Conservation (phyloP, 2,113 vertebrate species). For the Oryzias celebensis region DNA sequence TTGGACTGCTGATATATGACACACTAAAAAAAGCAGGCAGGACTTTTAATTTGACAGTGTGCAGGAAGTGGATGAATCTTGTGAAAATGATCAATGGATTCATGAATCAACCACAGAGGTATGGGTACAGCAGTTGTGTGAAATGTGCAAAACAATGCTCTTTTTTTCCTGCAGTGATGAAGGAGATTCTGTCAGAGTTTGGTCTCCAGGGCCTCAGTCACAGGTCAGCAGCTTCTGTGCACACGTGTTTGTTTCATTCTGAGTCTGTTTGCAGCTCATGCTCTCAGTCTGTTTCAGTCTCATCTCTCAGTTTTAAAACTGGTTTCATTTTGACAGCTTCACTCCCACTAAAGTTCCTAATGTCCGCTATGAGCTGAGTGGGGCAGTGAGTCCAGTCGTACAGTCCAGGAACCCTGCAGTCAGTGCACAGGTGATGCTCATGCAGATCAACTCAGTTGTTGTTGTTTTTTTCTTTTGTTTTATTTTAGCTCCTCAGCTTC, state of each 20-base stretch:
- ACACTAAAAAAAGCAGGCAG: too few relatives aligned
- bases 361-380: conserved; percentile 75
- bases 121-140: too few relatives aligned
- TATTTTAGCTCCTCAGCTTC: too few relatives aligned
- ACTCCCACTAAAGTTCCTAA: conserved; percentile 75
- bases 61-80: too few relatives aligned
- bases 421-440: conserved; percentile 45
- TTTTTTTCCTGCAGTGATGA: conserved; percentile 66
- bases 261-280: neutral
- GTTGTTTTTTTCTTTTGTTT: too few relatives aligned
- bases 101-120: too few relatives aligned
- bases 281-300: conserved; percentile 16
- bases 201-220: conserved; percentile 78
- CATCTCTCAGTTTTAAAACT: conserved; percentile 15
- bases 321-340: conserved; percentile 63
- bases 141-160: too few relatives aligned
- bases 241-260: conserved; percentile 17
- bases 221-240: conserved; percentile 54
- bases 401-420: conserved; percentile 31
- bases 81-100: neutral
- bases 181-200: conserved; percentile 79
- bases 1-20: too few relatives aligned
- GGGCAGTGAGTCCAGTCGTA: conserved; percentile 13
- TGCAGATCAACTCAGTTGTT: neutral
- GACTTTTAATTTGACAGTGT: too few relatives aligned